These are phyloP conservation scores for Labroides dimidiatus DNA, from an alignment of 2,797 vertebrate genomes.

Conservation along the genomic window DNA sequence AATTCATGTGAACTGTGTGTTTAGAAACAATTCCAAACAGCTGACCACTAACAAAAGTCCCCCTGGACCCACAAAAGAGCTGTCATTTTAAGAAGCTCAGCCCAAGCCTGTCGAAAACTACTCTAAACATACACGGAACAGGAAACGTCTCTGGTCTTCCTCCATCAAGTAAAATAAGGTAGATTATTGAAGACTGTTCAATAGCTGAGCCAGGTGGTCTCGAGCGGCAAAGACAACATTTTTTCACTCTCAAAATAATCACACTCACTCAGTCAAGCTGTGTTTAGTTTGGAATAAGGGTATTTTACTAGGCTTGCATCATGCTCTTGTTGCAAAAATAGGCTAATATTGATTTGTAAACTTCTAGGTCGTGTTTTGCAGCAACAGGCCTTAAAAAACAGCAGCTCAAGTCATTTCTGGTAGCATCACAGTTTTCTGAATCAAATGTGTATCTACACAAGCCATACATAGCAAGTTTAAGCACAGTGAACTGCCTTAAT, in stretches of 20 bases:
- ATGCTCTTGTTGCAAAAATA: neutral
- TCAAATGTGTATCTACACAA: neutral
- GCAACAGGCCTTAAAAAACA: neutral
- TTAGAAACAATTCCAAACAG: conserved; percentile 77
- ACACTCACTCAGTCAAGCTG: neutral
- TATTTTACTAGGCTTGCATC: neutral
- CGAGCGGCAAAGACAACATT: conserved; percentile 16
- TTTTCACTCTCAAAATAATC: neutral
- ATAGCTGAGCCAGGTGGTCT: neutral
- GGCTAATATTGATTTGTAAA: conserved; percentile 17
- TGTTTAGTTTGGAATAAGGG: neutral
- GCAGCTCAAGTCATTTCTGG: neutral
- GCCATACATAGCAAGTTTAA: no score
- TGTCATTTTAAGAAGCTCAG: conserved; percentile 47
- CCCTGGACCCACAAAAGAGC: conserved; percentile 23
- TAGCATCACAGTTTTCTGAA: neutral
- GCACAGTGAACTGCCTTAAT: no score
- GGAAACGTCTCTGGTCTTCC: neutral
- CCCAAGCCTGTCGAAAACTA: conserved; percentile 19
- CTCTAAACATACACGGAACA: conserved; percentile 12
- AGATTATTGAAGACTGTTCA: neutral
- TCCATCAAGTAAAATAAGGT: neutral
- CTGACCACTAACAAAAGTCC: conserved; percentile 69
- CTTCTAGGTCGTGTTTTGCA: neutral
- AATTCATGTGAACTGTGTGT: conserved; percentile 77